phyloP scores from a whole-genome alignment of 2,888 invertebrate genomes.

The Limnephilus lunatus region DNA sequence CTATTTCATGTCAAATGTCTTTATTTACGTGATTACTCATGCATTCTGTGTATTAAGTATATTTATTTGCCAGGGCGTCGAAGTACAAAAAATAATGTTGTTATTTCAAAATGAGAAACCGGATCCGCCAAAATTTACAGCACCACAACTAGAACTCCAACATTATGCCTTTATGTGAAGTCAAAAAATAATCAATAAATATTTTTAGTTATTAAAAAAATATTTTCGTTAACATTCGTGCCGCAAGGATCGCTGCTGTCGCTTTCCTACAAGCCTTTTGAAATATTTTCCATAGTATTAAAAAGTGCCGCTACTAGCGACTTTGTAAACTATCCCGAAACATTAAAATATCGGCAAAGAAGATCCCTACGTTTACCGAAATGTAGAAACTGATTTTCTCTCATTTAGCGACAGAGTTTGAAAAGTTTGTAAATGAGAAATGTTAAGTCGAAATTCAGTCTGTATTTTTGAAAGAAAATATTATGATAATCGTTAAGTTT shows the following conservation, averaged over 20 bases:
- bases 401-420: neutral
- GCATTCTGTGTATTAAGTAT: no score
- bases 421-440: conserved; percentile 15
- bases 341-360: conserved; percentile 4
- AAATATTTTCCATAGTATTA: neutral
- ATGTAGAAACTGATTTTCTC: neutral
- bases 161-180: neutral
- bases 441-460: neutral
- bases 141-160: no score
- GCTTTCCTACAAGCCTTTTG: neutral
- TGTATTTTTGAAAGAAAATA: neutral
- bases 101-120: no score
- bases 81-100: no score
- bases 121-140: no score
- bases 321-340: neutral
- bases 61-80: no score
- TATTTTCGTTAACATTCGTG: neutral
- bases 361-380: neutral
- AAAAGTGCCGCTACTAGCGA: neutral
- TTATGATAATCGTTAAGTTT: neutral
- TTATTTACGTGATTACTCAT: no score
- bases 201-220: neutral
- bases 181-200: neutral
- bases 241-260: neutral
- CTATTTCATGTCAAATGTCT: no score